Evolutionary conservation across 2,113 vertebrate genomes (phyloP), one percentile per base, ranked within the genome.

Genomic region (Ctenomys sociabilis): DNA sequence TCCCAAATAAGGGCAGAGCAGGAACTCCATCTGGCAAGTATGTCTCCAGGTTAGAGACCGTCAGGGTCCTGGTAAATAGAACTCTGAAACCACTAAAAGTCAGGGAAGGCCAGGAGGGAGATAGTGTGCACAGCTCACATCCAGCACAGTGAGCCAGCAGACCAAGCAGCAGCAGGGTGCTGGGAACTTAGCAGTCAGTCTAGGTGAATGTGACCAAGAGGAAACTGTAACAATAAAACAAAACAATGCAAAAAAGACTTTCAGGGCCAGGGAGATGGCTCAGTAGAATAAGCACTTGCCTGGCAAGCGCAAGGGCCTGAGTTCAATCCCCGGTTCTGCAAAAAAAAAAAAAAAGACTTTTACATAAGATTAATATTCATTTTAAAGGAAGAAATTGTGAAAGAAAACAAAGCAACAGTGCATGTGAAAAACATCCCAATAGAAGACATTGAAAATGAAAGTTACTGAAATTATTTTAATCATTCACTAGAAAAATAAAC

Each of bases 361-460:
- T 24, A 83, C 8, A 17, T 14, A 63, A 26, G 24, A 61, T 40
- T 88, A 37, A 84, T 63, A 66, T 72, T 94, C 70, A 80, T 72
- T 73, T 9, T 45, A 81, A 66, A 61, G 89, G n/a, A 78, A 88
- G 30, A 91, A 87, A 85, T 49, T 61, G 17, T 88, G 54, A 85
- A 88, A 94, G 78, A 72, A 72, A 89, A 73, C 54, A 81, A 93
- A 85, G 37, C 7, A 9, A 73, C 11, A 4, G 10, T 59, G 73
- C 66, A 59, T 75, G 59, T 30, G 81, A 92, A 81, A 92, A 68
- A 30, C 72, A 96, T 28, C 57, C 61, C 78, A 28, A 37, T 85
- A 85, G 64, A 85, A 85, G 43, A 13, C 43, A 49, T 54, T 77
- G 49, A 90, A 93, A 93, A 96, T 92, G 54, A 59, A 75, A 85